Evolutionary conservation across 1,140 invertebrate species (phyloP), one percentile per base, ranked within the genome.

Genomic region (Scaptomyza graminum): DNA sequence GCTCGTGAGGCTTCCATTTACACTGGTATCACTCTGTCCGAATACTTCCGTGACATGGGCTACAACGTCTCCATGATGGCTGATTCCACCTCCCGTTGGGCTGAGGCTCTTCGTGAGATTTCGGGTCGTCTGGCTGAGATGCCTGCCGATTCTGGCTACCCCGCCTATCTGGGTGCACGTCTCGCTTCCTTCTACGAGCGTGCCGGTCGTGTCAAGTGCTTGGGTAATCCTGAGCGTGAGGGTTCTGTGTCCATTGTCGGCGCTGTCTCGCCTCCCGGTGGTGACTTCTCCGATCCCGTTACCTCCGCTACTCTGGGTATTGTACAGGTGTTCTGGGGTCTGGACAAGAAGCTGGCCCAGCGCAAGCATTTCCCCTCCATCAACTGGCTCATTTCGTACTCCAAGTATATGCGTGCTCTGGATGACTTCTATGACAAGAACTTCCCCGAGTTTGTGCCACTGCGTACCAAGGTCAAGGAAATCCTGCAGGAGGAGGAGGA

Each of bases 31-130:
- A 99, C 98, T 0, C 93, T 99, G 2, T 99, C 98, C 22, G 99
- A 99, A 93, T 99, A 99, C 92, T 99, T 99, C 94, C 94, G 96
- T 92, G 98, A 99, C 92, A 99, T 99, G 99, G 99, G 99, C 93
- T 99, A 99, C 94, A 99, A 99, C 92, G 99, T 99, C 25, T 98
- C 99, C 61, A 99, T 99, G 99, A 99, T 99, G 99, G 99, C 99
- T 84, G 99, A 99, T 93, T 99, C 99, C n/a, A 99, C 99, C 11
- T 99, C 99, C 16, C 97, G 99, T 94, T 99, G 99, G 99, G 99
- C 99, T 56, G 99, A 99, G 93, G 99, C 99, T 87, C 94, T 99
- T 91, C 95, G 99, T 95, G 99, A 99, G 96, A 99, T 99, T 93
- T 99, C 99, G 2, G 99, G 99, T 93, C 98, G 99, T 94, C 94